A percentile compares a stretch with the other conserved stretches of the same genome.
Evolutionary conservation across 2,113 vertebrate genomes (phyloP).

Genomic region (Leucopsar rothschildi): DNA sequence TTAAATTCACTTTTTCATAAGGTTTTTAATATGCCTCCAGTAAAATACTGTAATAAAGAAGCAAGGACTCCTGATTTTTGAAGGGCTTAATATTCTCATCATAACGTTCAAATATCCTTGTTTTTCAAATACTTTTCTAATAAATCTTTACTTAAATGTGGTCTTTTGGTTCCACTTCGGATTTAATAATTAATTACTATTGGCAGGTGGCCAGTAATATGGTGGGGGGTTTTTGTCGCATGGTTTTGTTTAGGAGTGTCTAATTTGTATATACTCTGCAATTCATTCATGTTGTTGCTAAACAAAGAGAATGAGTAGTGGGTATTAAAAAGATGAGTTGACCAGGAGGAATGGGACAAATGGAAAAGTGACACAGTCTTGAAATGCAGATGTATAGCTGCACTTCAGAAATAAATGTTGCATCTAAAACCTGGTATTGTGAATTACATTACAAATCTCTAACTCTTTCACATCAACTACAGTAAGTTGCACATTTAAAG

Average conservation of each 20-base stretch:
- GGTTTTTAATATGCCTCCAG: neutral
- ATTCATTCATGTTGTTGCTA: neutral
- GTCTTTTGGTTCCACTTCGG: neutral
- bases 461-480: neutral
- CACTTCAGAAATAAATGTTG: neutral
- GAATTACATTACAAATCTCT: neutral
- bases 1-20: neutral
- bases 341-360: neutral
- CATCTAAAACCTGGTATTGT: neutral
- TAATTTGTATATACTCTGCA: neutral
- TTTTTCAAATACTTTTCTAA: neutral
- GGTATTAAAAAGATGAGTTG: neutral
- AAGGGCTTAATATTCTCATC: neutral
- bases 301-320: neutral
- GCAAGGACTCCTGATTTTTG: neutral
- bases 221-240: neutral
- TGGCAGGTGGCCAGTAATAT: neutral
- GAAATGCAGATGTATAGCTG: neutral
- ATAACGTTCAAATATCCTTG: neutral
- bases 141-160: neutral
- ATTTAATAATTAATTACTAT: neutral
- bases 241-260: neutral
- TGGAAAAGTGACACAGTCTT: neutral
- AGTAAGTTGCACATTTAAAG: neutral
- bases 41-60: neutral